Evolutionary conservation across 2,113 vertebrate genomes (phyloP).

Genomic region (Tylochromis polylepis): DNA sequence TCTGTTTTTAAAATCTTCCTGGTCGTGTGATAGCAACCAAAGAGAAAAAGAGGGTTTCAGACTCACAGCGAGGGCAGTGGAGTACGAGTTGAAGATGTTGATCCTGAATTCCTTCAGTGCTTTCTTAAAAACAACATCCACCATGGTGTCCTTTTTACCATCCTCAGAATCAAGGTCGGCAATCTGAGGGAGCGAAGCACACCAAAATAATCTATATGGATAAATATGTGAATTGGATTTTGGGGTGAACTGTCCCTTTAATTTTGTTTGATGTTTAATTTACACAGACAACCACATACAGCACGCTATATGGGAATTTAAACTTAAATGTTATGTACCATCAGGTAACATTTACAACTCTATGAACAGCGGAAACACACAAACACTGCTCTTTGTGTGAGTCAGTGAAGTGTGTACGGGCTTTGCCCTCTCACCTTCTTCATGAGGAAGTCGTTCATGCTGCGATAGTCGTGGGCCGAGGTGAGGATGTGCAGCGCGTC

Average conservation of each 20-base stretch:
- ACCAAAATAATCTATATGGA: background rate
- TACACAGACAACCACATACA: background rate
- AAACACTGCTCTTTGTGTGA: background rate
- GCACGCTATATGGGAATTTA: background rate
- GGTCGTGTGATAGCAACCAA: background rate
- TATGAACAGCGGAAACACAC: background rate
- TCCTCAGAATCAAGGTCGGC: slow-evolving; percentile 89
- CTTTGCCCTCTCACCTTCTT: slow-evolving; percentile 81
- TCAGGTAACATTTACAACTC: background rate
- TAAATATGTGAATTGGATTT: background rate
- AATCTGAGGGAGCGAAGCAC: slow-evolving; percentile 71
- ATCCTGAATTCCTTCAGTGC: slow-evolving; percentile 93
- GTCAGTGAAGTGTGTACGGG: background rate
- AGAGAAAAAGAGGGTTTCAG: background rate
- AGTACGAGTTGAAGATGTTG: slow-evolving; percentile 97
- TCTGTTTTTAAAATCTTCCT: background rate
- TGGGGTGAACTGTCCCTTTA: background rate
- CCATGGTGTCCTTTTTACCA: slow-evolving; percentile 91
- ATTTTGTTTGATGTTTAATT: background rate
- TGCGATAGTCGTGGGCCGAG: slow-evolving; percentile 84
- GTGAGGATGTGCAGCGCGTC: slow-evolving; percentile 89
- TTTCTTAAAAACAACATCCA: slow-evolving; percentile 96
- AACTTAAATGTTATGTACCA: background rate
- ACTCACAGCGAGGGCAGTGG: slow-evolving; percentile 87
- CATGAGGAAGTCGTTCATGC: slow-evolving; percentile 96